Evolutionary conservation across 2,113 vertebrate species (phyloP), one percentile per base, ranked within the genome.

Genomic region (Gnathonemus longibarbis): DNA sequence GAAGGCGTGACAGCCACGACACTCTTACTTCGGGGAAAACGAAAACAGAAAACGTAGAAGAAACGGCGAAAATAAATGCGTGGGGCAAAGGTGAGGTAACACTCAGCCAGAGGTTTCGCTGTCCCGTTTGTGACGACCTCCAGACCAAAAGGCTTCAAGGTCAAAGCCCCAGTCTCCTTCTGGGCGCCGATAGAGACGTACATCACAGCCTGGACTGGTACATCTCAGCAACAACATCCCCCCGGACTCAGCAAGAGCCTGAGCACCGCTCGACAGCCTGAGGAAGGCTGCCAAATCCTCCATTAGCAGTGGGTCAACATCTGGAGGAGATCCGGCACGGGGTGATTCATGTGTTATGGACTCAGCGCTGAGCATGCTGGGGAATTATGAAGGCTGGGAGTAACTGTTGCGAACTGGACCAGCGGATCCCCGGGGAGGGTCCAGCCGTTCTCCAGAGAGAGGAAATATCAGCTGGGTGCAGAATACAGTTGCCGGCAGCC

Each of bases 401-500:
- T 21, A 46, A 45, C 90, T 90, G 83, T 50, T 42, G 39, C 19
- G 39, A 89, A 84, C 31, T 45, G 89, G 89, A 85, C 52, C 50
- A 84, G 80, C 35, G 7, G 24, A 39, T 45, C 89, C 49, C 6
- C 6, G 39, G 80, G 89, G 89, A 85, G 77, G 19, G 50, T 48
- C 52, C 52, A 9, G 17, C 2, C 84, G 90, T 66, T 88, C 84
- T 90, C 83, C 91, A 88, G 89, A 88, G 91, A 53, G 50, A 27
- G 35, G 39, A 62, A 46, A 45, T 39, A 58, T 45, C n/a, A 35
- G 50, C 87, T 9, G 53, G 31, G 21, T 62, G 15, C 24, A 8
- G 87, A 88, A 62, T 58, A 90, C 88, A 91, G 58, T 90, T 91
- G 45, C 53, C 17, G 9, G 21, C 88, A 91, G 90, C 89, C 53